Evolutionary conservation across 2,113 vertebrate genomes (phyloP).

Genomic region (Alexandromys fortis): DNA sequence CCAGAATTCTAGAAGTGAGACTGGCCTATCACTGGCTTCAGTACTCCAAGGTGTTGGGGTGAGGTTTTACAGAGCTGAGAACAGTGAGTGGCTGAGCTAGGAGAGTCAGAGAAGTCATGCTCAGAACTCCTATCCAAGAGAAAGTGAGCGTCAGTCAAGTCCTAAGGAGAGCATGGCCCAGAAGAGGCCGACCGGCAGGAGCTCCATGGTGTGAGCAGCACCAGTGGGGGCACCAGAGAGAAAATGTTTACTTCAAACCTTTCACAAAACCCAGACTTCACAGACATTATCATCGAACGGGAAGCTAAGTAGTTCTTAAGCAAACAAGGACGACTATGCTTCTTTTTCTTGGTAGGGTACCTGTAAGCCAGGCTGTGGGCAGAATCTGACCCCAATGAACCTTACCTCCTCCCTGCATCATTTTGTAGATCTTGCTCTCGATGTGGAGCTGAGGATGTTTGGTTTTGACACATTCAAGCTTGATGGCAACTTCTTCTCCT

Average conservation of each 20-base stretch:
- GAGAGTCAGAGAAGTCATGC: not conserved
- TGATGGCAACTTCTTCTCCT: slow-evolving; percentile 97
- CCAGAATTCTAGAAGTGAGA: not conserved
- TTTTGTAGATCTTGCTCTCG: slow-evolving; percentile 99
- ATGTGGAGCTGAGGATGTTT: slow-evolving; percentile 99
- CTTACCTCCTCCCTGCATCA: slow-evolving; percentile 98
- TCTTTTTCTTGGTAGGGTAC: not conserved
- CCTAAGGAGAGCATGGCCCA: not conserved
- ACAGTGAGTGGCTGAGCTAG: not conserved
- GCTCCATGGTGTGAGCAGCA: accelerated
- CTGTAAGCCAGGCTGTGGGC: not conserved
- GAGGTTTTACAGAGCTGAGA: not conserved
- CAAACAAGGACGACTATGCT: too few relatives aligned
- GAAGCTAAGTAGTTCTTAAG: not conserved
- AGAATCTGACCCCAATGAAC: not conserved
- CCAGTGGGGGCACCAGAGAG: not conserved
- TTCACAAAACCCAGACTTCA: not conserved
- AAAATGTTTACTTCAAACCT: not conserved
- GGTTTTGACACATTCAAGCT: slow-evolving; percentile 98
- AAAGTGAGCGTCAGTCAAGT: not conserved
- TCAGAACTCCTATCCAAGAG: not conserved
- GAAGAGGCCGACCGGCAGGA: not conserved
- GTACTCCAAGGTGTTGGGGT: not conserved
- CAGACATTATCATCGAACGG: accelerated
- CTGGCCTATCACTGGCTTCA: not conserved